phyloP scores from a whole-genome alignment of 2,888 invertebrate species.

The Embidobia sp. region DNA sequence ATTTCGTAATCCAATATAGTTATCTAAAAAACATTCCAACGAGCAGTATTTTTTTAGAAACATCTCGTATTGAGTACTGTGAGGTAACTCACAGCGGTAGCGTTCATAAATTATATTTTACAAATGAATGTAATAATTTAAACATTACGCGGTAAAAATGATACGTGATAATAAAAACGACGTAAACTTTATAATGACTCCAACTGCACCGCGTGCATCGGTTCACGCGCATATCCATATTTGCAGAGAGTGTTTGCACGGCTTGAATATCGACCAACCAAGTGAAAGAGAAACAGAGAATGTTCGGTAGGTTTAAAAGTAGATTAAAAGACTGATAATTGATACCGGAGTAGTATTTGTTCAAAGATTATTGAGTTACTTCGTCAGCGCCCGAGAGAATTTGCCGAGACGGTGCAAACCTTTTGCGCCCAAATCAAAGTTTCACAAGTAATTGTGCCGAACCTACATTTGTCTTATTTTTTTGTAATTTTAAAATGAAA shows the following conservation, averaged over 20 bases:
- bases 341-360: constrained; percentile 74
- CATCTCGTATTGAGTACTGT: no score
- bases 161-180: constrained; percentile 3
- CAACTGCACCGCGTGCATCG: constrained; percentile 11
- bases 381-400: constrained; percentile 47
- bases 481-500: no score
- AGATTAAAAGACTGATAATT: constrained; percentile 76
- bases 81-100: no score
- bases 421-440: constrained; percentile 25
- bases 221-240: constrained; percentile 69
- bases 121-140: not conserved
- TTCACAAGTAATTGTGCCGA: not conserved
- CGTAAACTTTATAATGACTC: constrained; percentile 26
- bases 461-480: not conserved
- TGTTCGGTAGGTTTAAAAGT: constrained; percentile 73
- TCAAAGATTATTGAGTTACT: constrained; percentile 76
- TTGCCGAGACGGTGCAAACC: constrained; percentile 21
- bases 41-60: no score
- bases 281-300: constrained; percentile 51
- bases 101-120: no score
- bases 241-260: constrained; percentile 75
- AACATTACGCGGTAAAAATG: not conserved
- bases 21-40: no score
- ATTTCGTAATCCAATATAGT: no score
- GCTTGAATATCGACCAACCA: constrained; percentile 71